Conservation (phyloP, 2,113 vertebrate genomes). For the mouse (Mus musculus) region DNA sequence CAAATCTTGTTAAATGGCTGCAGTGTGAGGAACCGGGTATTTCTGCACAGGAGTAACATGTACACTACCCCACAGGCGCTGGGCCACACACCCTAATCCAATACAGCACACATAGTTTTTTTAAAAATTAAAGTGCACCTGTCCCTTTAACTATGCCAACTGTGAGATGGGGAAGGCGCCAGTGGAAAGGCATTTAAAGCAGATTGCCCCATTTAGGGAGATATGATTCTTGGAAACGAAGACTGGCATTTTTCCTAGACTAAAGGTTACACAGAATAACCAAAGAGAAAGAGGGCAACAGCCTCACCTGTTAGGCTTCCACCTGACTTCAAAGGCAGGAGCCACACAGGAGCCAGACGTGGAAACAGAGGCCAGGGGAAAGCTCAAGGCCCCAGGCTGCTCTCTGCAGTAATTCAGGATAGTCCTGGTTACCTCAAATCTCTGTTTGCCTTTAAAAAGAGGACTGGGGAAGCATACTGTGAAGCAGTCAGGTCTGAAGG, state of each 20-base stretch:
- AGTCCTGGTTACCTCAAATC: neutral
- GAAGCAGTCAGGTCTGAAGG: neutral
- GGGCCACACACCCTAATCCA: neutral
- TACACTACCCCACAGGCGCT: too few species aligned
- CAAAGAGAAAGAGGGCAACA: constrained; percentile 16
- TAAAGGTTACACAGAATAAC: constrained; percentile 60
- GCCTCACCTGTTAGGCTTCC: constrained; percentile 19
- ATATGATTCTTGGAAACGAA: constrained; percentile 67
- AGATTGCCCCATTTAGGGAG: constrained; percentile 69
- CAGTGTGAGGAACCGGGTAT: neutral
- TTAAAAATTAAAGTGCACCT: constrained; percentile 16
- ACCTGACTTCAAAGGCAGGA: constrained; percentile 32
- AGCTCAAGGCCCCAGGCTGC: neutral
- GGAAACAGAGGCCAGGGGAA: neutral
- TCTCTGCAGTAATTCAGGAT: neutral
- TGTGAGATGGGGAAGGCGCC: constrained; percentile 58
- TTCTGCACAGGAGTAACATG: rapidly evolving
- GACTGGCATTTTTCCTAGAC: constrained; percentile 70
- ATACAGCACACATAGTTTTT: neutral
- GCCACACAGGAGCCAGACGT: neutral
- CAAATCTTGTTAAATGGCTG: neutral
- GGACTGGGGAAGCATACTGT: too few species aligned
- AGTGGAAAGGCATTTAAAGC: constrained; percentile 28
- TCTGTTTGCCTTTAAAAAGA: neutral
- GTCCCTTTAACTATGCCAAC: constrained; percentile 57